Base-by-base conservation (phyloP, 2,113 vertebrate genomes). In the Fregata magnificens region DNA sequence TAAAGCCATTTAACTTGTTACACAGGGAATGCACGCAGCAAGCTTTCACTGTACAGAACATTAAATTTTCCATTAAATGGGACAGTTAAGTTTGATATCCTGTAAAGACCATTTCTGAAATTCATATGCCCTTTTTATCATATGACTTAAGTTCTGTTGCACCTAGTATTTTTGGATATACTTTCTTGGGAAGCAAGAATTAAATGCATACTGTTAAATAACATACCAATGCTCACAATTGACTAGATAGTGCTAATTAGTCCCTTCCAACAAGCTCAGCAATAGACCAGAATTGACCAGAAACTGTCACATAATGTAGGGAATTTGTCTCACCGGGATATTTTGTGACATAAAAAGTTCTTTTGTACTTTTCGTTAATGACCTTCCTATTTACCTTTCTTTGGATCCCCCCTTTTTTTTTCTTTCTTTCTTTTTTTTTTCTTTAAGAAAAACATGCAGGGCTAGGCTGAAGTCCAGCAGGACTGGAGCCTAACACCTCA, bases 1-100 rank as follows among this genome's bases (percentile, higher is more conserved):
- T 77, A 95, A 13, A 98, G 97, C 95, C 95, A 96, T 98, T 93
- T 78, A 91, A 93, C 67, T 83, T 91, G 76, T 88, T 88, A 65
- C 76, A 25, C 20, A 84, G 92, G 92, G 74, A 95, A 85, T 66
- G 82, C 90, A 76, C 34, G 16, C 72, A 42, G 86, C 67, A 85
- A 93, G 44, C 36, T 76, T 74, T 61, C 3, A 8, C 32, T 53
- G 71, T 76, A 40, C 56, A 70, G 81, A 69, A 79, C 59, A 56
- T 70, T 91, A 82, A 78, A 55, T 77, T 83, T 67, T 93, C 72
- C n/a, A 17, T 82, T 90, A 74, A 73, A 74, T 36, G 55, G 58
- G n/a, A 50, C 28, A 38, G 61, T 94, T 81, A 49, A 62, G 59
- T 91, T 63, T 93, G 71, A 81, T 90, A 74, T 58, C 25, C 49